Base-by-base conservation (phyloP, 1,140 invertebrate genomes). In the Chrysomallon squamiferum region DNA sequence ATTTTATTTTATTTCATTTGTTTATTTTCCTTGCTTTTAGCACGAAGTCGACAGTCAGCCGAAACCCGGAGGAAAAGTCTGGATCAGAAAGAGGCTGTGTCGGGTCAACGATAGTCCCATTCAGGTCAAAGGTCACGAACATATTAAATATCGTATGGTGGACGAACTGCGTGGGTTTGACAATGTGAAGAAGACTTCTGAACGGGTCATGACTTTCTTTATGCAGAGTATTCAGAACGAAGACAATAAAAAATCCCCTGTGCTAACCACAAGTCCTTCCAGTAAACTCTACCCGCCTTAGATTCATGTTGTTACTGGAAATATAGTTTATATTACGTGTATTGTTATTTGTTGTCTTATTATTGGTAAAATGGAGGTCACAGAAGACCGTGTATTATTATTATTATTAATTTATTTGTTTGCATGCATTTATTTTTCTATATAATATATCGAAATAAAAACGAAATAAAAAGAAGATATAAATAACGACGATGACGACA, bases 111-210 rank as follows among this genome's bases (percentile, higher is more conserved):
- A 75, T 59, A 73, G 68, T 11, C 64, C 69, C 22, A 65, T 72
- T 27, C 52, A 69, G 50, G 75, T 82, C 11, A 82, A 77, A 57
- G 77, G 75, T 45, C 80, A 82, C 59, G 61, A 75, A 35, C 80
- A 82, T 43, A 62, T 76, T 0, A 66, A 71, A 1, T 75, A 82
- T 59, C 71, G 75, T 41, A 80, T 82, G 61, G 80, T 82, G 11
- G 59, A 65, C 0, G 66, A 72, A 50, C 65, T 79, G 33, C 77
- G 75, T 6, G 68, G 79, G 35, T 81, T 79, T 59, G 67, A 75
- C 29, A 62, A 62, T 33, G 68, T 74, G 38, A 64, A 67, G 59
- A 66, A 62, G 38, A 62, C 62, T 15, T 38, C 35, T 15, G 35
- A 38, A 32, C 50, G 50, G 33, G 22, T 62, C 30, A 57, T 66